phyloP scores from a whole-genome alignment of 2,113 vertebrate genomes.

The Miniopterus natalensis region DNA sequence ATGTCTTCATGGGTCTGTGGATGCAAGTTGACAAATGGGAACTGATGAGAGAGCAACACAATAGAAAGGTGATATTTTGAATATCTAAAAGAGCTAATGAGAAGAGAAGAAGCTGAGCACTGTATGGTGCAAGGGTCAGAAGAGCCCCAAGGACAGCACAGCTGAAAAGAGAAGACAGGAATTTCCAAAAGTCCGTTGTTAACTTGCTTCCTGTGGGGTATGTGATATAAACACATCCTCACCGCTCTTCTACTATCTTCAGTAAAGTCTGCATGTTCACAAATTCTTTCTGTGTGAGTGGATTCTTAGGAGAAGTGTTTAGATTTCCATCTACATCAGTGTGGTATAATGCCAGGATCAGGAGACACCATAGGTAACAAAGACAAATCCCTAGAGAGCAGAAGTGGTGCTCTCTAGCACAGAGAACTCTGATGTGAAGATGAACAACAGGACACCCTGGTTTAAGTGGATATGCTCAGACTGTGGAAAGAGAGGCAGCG shows the following conservation, averaged over 20 bases:
- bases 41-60: not conserved
- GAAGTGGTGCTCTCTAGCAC: not conserved
- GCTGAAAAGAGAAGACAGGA: not conserved
- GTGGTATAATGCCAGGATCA: not conserved
- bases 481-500: not conserved
- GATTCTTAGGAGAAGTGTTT: not conserved
- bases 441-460: not conserved
- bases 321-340: not conserved
- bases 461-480: not conserved
- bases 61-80: not conserved
- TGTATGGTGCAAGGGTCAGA: not conserved
- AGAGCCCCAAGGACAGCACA: not conserved
- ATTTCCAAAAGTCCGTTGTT: not conserved
- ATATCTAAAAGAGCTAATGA: not conserved
- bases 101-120: not conserved
- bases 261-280: not conserved
- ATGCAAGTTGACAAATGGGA: not conserved
- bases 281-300: not conserved
- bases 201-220: not conserved
- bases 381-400: not conserved
- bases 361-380: not conserved
- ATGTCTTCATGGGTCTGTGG: conserved; percentile 16
- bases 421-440: not conserved
- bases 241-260: not conserved
- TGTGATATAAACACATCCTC: not conserved